Percentiles rank a stretch among this genome's conserved stretches.
phyloP scores from a whole-genome alignment of 2,797 vertebrate genomes.

The Coracias cyanogaster region DNA sequence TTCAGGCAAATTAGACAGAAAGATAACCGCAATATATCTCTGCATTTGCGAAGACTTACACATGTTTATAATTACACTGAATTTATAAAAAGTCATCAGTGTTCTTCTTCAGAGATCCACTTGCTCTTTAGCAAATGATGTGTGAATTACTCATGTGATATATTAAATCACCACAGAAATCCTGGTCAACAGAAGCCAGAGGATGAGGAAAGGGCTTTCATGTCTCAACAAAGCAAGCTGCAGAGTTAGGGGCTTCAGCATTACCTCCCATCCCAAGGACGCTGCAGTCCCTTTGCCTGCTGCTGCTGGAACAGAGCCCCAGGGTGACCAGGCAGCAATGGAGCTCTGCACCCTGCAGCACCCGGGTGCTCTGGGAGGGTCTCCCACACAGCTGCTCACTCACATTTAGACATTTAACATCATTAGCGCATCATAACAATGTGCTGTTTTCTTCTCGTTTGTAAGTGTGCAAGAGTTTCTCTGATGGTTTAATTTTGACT shows the following conservation, averaged over 20 bases:
- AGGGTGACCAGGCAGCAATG: accelerated
- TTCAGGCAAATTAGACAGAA: background rate
- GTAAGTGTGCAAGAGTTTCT: background rate
- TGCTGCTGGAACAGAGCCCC: background rate
- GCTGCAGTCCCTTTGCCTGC: background rate
- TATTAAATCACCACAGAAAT: background rate
- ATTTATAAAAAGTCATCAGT: background rate
- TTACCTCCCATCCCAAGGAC: background rate
- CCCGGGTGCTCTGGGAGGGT: background rate
- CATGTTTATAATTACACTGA: background rate
- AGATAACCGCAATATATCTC: background rate
- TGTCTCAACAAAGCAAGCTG: background rate
- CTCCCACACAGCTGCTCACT: background rate
- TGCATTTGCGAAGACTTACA: background rate
- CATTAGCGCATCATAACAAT: background rate
- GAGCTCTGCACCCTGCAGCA: background rate
- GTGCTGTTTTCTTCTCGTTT: background rate
- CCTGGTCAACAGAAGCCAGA: background rate
- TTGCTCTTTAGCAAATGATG: background rate
- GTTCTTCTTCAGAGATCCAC: background rate
- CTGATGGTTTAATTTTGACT: background rate
- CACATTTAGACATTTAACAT: background rate
- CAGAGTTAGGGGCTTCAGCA: background rate
- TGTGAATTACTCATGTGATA: background rate
- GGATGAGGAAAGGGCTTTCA: background rate